phyloP scores from a whole-genome alignment of 1,140 invertebrate genomes.

The Tetraneura akinire region DNA sequence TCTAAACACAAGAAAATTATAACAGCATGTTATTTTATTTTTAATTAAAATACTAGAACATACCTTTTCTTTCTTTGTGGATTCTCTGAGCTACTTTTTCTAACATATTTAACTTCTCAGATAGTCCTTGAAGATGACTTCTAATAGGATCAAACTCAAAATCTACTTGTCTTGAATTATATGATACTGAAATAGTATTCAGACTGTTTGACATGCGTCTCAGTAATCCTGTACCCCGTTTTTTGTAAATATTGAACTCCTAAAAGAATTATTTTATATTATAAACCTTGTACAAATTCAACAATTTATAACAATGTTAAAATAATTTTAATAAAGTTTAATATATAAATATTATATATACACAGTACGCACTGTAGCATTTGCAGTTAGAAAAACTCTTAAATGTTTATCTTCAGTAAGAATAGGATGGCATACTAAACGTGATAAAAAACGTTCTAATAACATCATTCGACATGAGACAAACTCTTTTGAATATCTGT shows the following conservation, averaged over 20 bases:
- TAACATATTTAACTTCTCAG: constrained; percentile 51
- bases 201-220: constrained; percentile 52
- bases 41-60: background rate
- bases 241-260: constrained; percentile 51
- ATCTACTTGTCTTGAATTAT: constrained; percentile 47
- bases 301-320: background rate
- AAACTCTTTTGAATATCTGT: constrained; percentile 76
- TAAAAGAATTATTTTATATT: constrained; percentile 36
- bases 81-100: constrained; percentile 52
- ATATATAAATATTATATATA: too few relatives aligned
- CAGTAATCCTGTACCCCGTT: constrained; percentile 47
- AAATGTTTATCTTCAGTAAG: constrained; percentile 71
- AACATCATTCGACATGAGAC: constrained; percentile 70
- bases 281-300: background rate
- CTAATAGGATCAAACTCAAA: constrained; percentile 52
- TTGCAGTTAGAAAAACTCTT: constrained; percentile 70
- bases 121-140: constrained; percentile 44
- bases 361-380: constrained; percentile 66
- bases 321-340: background rate
- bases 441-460: constrained; percentile 71
- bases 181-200: constrained; percentile 51
- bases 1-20: constrained; percentile 8
- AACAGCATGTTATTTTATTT: background rate
- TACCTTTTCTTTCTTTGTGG: constrained; percentile 53
- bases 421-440: constrained; percentile 71